phyloP scores from a whole-genome alignment of 2,888 invertebrate genomes.

The Trichogramma dendrolimi region DNA sequence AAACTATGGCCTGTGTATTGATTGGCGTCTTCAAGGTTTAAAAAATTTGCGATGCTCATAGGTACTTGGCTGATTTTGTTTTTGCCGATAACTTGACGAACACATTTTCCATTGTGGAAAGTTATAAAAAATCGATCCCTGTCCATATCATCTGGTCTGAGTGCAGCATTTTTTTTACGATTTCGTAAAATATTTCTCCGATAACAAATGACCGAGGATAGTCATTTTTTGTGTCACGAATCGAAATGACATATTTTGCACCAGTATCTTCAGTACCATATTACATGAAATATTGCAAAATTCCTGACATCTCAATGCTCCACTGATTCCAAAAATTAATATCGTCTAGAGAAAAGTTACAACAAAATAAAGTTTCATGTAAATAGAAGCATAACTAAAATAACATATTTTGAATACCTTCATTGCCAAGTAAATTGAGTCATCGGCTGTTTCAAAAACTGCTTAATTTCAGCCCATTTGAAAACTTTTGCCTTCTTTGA shows the following conservation, averaged over 20 bases:
- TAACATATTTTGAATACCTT: too few species aligned
- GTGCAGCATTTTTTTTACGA: constrained; percentile 13
- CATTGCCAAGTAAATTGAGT: constrained; percentile 21
- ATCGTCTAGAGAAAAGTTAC: constrained; percentile 29
- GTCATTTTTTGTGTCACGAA: constrained; percentile 28
- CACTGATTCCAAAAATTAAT: constrained; percentile 29
- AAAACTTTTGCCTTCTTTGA: too few species aligned
- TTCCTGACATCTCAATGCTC: constrained; percentile 28
- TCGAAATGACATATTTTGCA: constrained; percentile 24
- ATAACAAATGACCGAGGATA: constrained; percentile 25
- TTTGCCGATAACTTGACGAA: constrained; percentile 26
- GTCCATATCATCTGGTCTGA: constrained; percentile 17
- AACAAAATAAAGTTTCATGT: constrained; percentile 2
- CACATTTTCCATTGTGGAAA: constrained; percentile 27
- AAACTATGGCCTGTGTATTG: constrained; percentile 29
- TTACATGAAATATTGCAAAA: constrained; percentile 20
- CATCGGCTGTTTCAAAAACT: constrained; percentile 14
- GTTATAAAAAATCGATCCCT: constrained; percentile 22
- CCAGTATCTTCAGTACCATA: constrained; percentile 28
- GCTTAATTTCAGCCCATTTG: too few species aligned
- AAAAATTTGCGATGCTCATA: constrained; percentile 26
- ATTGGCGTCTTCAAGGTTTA: constrained; percentile 25
- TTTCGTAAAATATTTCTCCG: too few species aligned
- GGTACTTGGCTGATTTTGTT: constrained; percentile 29
- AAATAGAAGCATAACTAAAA: background rate